Base-by-base conservation (phyloP, 1,140 invertebrate genomes). In the Drusus annulatus region DNA sequence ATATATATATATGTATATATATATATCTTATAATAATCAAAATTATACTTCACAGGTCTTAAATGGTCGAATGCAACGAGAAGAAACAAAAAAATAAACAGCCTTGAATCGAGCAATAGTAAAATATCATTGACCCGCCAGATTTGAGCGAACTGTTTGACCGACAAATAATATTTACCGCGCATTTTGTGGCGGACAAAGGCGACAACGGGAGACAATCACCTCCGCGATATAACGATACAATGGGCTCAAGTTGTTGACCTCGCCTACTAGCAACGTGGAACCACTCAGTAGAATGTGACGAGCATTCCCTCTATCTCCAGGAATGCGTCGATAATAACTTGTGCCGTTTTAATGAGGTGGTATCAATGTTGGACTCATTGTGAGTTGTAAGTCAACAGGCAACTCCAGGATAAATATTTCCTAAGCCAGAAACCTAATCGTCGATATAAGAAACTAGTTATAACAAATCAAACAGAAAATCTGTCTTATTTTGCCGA, bases 41-140 rank as follows among this genome's bases (percentile, higher is more conserved):
- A 21, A 7, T 60, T 60, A 7, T 60, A 7, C 23, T 21, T 60
- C 56, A 19, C 56, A 10, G 10, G 2, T 60, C 56, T 60, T 60
- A 17, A 17, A 21, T 21, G 56, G 7, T 21, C 56, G 17, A 23
- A 19, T 21, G 17, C 56, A 17, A 10, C 19, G 23, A 19, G 56
- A 23, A 19, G 56, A 60, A 60, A 21, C 8, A 19, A 60, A 23
- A 21, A 56, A 56, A 19, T 6, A n/a, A 2, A 60, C 23, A 60
- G 15, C 56, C 56, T 60, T 60, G 56, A 60, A 23, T 60, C 23
- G 17, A 60, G 56, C 17, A 45, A 45, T 45, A 45, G 10, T 45
- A 19, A n/a, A n/a, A 60, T 60, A 60, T 60, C 56, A 19, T 60
- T 60, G 56, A 60, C 56, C 56, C 56, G 56, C 56, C 56, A 60